Base-by-base conservation (phyloP, 2,797 vertebrate species). In the Pantherophis alleghaniensis region DNA sequence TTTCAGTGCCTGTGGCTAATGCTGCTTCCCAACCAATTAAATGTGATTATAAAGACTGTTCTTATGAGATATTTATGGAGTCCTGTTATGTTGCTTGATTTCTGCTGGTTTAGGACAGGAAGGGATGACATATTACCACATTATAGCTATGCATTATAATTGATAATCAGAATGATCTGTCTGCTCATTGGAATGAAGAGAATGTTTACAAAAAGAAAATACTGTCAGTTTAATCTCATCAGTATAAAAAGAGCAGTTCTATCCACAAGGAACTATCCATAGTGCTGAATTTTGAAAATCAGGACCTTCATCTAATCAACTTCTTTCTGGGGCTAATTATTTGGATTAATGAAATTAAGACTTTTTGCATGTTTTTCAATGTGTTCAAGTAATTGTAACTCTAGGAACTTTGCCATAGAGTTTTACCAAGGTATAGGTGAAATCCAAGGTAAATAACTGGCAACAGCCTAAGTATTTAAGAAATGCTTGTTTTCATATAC, bases 1-100 rank as follows among this genome's bases (percentile, higher is more conserved):
- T 16, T 93, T 93, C 94, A 20, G 61, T 97, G 97, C 97, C 96
- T 89, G 90, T 97, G 97, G 97, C 94, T 89, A 95, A 93, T 51
- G 96, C 97, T 97, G 96, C 97, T 96, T 96, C 95, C 97, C 95
- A 91, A 42, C 88, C 96, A 91, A 1, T 94, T 28, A 79, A 93
- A 96, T 88, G 92, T 90, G 93, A 91, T 93, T 87, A 95, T 0
- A n/a, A 96, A 92, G 95, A 94, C 95, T 24, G 69, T 94, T 96
- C 93, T 95, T 79, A 93, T 92, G 24, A 94, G 95, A 94, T 3
- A 91, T 1, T n/a, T 90, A 92, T 96, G 94, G 96, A 92, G 88
- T 74, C 93, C 66, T 87, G 0, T 0, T 60, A 56, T 86, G 53
- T 94, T 91, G 86, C 91, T 93, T 87, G 14, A 37, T 0, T 10